A percentile compares a stretch with the other conserved stretches of the same genome.
Evolutionary conservation across 37 sponge, comb jelly and placozoan genomes (phyloP).

Genomic region (Oscarella lobularis): DNA sequence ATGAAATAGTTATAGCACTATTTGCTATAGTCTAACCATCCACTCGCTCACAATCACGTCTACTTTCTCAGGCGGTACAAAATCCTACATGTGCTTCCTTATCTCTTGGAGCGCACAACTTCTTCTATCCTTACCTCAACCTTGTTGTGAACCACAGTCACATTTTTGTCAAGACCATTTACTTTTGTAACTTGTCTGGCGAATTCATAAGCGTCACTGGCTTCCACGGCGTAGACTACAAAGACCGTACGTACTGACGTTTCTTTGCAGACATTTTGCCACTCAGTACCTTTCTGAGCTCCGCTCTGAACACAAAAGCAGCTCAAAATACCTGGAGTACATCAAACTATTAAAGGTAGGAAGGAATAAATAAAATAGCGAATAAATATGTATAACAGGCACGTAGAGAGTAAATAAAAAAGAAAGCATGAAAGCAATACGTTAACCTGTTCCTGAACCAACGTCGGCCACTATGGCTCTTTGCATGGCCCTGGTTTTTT

Average conservation of each 20-base stretch:
- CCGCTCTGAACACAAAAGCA: background rate
- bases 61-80: conserved; percentile 24
- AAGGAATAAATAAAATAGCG: no score
- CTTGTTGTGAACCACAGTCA: conserved; percentile 19
- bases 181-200: background rate
- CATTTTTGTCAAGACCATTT: conserved; percentile 12
- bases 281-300: background rate
- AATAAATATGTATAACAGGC: no score
- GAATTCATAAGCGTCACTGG: conserved; percentile 25
- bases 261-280: no score
- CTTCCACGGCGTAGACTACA: conserved; percentile 49
- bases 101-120: background rate
- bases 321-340: background rate
- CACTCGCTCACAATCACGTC: conserved; percentile 40
- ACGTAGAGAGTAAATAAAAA: no score
- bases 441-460: background rate
- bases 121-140: conserved; percentile 6
- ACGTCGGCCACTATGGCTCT: background rate
- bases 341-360: no score
- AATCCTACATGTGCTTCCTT: conserved; percentile 4
- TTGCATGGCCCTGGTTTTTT: background rate
- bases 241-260: no score
- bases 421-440: no score
- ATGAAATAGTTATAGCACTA: conserved; percentile 7
- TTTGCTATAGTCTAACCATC: conserved; percentile 42